Evolutionary conservation across 2,113 vertebrate genomes (phyloP).

Genomic region (Perca flavescens): DNA sequence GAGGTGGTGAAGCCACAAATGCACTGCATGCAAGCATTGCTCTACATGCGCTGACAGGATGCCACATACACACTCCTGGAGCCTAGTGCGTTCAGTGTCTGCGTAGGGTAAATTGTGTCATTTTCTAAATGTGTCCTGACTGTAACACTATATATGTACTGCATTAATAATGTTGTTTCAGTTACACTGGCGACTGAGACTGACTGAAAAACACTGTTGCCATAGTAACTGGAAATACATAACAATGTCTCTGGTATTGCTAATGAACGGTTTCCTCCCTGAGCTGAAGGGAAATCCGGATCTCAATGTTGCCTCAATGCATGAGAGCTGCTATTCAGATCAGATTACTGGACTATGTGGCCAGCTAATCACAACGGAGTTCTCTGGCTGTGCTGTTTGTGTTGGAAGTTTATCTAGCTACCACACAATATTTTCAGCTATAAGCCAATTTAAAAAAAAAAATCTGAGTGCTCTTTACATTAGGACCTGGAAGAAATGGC

Average conservation of each 20-base stretch:
- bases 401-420: not conserved
- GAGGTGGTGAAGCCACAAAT: not conserved
- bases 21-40: conserved; percentile 22
- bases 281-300: not conserved
- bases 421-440: not conserved
- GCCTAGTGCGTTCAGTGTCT: not conserved
- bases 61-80: not conserved
- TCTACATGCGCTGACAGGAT: conserved; percentile 27
- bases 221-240: not conserved
- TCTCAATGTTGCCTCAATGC: not conserved
- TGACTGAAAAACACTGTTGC: not conserved
- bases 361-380: not conserved
- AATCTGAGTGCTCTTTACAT: not conserved
- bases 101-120: too few relatives aligned
- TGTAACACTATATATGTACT: not conserved
- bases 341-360: not conserved
- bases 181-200: too few relatives aligned
- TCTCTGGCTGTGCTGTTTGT: not conserved
- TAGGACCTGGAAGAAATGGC: not conserved
- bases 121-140: not conserved
- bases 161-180: not conserved
- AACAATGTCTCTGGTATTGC: not conserved
- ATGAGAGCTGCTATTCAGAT: not conserved
- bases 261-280: not conserved
- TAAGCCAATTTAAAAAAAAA: not conserved